These are phyloP conservation scores for Pelvicachromis taeniatus DNA, from an alignment of 2,113 vertebrate genomes.

Conservation along the genomic window DNA sequence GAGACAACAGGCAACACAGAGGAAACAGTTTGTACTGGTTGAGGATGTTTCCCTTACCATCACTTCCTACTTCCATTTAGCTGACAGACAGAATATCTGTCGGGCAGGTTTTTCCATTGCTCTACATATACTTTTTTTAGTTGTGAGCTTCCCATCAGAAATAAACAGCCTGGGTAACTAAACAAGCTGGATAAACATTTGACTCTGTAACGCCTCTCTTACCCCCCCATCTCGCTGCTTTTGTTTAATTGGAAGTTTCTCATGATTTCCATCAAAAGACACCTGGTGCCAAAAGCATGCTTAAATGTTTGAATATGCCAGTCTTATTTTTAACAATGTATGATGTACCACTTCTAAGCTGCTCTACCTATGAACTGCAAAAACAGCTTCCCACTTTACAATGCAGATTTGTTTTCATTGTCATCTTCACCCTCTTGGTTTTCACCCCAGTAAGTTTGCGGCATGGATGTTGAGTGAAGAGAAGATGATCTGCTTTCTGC, in stretches of 20 bases:
- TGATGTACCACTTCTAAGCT: constrained; percentile 4
- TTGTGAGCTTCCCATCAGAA: constrained; percentile 57
- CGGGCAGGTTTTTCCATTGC: constrained; percentile 53
- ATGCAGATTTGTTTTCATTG: constrained; percentile 22
- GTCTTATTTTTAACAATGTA: constrained; percentile 22
- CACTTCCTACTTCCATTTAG: constrained; percentile 58
- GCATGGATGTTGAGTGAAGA: constrained; percentile 11
- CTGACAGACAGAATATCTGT: constrained; percentile 60
- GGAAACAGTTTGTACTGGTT: constrained; percentile 51
- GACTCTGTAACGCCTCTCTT: constrained; percentile 1
- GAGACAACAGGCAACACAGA: constrained; percentile 42
- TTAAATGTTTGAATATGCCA: constrained; percentile 34
- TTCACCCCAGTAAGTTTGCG: constrained; percentile 6
- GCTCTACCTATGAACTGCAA: constrained; percentile 1
- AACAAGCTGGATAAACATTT: constrained; percentile 44
- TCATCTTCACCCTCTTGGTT: constrained; percentile 6
- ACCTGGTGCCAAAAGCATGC: neutral
- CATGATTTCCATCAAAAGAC: constrained; percentile 39
- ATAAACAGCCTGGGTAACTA: constrained; percentile 16
- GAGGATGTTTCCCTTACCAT: constrained; percentile 51
- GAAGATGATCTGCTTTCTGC: constrained; percentile 22
- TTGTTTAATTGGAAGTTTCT: constrained; percentile 50
- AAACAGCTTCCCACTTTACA: neutral
- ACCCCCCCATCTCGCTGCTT: neutral
- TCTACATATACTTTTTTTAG: constrained; percentile 37